Evolutionary conservation across 2,797 vertebrate species (phyloP).

Genomic region (Myiotriccus ornatus): DNA sequence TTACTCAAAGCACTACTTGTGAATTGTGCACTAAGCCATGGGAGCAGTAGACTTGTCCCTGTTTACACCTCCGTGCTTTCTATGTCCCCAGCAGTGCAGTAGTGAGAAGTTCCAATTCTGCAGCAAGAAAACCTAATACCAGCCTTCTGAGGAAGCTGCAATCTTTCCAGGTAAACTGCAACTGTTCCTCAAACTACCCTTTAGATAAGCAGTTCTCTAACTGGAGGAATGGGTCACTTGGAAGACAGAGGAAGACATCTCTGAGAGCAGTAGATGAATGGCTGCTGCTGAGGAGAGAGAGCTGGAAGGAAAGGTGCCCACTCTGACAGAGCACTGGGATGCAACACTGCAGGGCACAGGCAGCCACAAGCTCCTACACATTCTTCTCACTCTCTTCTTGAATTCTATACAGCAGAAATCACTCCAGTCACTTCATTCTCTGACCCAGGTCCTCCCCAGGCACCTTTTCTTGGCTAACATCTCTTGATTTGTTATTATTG

Average conservation of each 20-base stretch:
- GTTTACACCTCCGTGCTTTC: neutral
- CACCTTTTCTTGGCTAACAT: neutral
- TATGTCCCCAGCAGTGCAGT: neutral
- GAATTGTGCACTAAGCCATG: neutral
- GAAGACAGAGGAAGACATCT: neutral
- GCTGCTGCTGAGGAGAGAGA: neutral
- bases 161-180: neutral
- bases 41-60: neutral
- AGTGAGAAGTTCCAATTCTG: neutral
- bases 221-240: neutral
- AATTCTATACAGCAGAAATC: neutral
- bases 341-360: neutral
- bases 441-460: neutral
- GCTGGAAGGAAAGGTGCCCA: neutral
- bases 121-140: neutral
- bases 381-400: neutral
- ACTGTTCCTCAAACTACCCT: neutral
- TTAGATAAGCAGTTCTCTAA: neutral
- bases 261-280: neutral
- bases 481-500: neutral
- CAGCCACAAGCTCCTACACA: accelerated
- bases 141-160: neutral
- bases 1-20: neutral
- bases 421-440: neutral
- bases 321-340: neutral